A percentile compares a stretch with the other conserved stretches of the same genome.
Conservation (phyloP, 2,113 vertebrate species). For the Glaucidium brasilianum region DNA sequence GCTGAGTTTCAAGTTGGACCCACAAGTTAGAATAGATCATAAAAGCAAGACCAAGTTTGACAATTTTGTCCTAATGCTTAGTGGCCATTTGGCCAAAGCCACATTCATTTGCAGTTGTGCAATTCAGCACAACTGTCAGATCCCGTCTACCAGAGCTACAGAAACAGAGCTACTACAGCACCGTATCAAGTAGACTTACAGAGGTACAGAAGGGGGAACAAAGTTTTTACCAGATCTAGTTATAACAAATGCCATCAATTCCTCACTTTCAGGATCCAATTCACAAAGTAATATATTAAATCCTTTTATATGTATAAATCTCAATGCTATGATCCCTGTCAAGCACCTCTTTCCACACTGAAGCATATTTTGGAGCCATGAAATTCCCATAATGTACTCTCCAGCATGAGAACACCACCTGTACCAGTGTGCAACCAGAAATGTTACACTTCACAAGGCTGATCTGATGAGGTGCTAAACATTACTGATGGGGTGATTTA, state of each 20-base stretch:
- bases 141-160: background rate
- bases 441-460: background rate
- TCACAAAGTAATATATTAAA: background rate
- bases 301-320: background rate
- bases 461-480: constrained; percentile 3
- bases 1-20: background rate
- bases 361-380: background rate
- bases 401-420: background rate
- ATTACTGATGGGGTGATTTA: background rate
- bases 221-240: background rate
- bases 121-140: background rate
- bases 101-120: background rate
- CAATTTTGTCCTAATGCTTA: background rate
- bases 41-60: background rate
- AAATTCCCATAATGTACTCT: background rate
- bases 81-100: background rate
- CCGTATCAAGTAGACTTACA: background rate
- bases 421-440: background rate
- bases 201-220: background rate
- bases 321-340: background rate
- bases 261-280: background rate
- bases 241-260: background rate
- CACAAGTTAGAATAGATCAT: background rate
- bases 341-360: background rate
- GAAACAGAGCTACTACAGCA: background rate